A percentile compares a stretch with the other conserved stretches of the same genome.
phyloP scores from a whole-genome alignment of 2,888 invertebrate species.

The Oscheius sp. region DNA sequence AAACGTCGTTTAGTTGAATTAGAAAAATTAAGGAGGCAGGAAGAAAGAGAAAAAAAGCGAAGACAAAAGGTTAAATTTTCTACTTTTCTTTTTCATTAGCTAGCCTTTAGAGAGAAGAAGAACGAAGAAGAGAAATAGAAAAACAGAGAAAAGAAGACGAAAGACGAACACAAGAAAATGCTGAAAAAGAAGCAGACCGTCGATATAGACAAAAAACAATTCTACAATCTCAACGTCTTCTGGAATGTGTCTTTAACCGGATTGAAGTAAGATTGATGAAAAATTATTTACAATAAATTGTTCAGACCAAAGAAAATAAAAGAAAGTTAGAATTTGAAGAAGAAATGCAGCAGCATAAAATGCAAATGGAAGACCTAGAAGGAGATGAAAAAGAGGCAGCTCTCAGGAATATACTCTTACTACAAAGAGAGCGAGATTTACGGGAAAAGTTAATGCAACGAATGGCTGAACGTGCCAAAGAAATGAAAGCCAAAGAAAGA shows the following conservation, averaged over 20 bases:
- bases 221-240: conserved; percentile 45
- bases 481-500: too few species aligned
- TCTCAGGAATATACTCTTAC: conserved; percentile 40
- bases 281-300: neutral
- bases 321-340: conserved; percentile 41
- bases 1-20: conserved; percentile 35
- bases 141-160: conserved; percentile 5
- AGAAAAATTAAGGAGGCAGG: conserved; percentile 43
- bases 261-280: conserved; percentile 36
- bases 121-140: neutral
- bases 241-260: conserved; percentile 47
- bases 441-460: conserved; percentile 33
- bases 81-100: neutral
- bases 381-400: conserved; percentile 42
- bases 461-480: neutral
- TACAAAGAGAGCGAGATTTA: conserved; percentile 47
- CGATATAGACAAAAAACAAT: conserved; percentile 20
- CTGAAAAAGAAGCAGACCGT: conserved; percentile 32
- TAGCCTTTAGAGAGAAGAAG: conserved; percentile 21
- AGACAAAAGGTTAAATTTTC: conserved; percentile 47
- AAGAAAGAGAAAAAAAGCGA: conserved; percentile 48
- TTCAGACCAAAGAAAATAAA: conserved; percentile 34
- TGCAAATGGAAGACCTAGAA: conserved; percentile 1
- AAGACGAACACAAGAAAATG: conserved; percentile 33
- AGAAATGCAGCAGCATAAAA: conserved; percentile 36